These are phyloP conservation scores for Lysandra bellargus DNA, from an alignment of 2,888 invertebrate genomes.

Conservation along the genomic window DNA sequence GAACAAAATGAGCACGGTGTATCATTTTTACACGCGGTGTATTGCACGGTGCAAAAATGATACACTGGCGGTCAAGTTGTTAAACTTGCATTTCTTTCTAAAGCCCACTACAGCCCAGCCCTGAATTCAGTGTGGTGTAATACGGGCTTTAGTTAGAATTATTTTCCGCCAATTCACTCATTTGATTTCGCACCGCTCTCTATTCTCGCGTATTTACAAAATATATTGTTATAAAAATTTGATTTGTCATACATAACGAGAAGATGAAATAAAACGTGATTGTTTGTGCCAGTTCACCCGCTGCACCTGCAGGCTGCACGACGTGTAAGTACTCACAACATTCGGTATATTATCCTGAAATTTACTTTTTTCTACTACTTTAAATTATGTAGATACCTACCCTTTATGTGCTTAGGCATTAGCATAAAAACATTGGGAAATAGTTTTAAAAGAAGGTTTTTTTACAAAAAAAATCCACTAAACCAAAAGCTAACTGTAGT, in stretches of 20 bases:
- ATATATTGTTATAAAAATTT: constrained; percentile 19
- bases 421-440: not conserved
- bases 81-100: not conserved
- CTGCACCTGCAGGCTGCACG: too few relatives aligned
- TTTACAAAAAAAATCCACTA: not conserved
- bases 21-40: too few relatives aligned
- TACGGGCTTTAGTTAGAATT: constrained; percentile 39
- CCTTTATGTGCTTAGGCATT: too few relatives aligned
- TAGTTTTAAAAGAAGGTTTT: not conserved
- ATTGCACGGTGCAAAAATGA: too few relatives aligned
- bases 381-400: too few relatives aligned
- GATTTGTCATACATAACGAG: constrained; percentile 14
- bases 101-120: not conserved
- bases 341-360: not conserved
- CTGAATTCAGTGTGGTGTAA: not conserved
- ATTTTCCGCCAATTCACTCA: constrained; percentile 38
- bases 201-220: constrained; percentile 1
- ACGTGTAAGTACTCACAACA: too few relatives aligned
- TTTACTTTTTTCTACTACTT: too few relatives aligned
- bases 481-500: not conserved
- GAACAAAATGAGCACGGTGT: too few relatives aligned
- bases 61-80: too few relatives aligned
- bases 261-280: not conserved
- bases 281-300: not conserved
- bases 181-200: constrained; percentile 30